Evolutionary conservation across 2,797 vertebrate species (phyloP).

Genomic region (Leptoclinus maculatus): DNA sequence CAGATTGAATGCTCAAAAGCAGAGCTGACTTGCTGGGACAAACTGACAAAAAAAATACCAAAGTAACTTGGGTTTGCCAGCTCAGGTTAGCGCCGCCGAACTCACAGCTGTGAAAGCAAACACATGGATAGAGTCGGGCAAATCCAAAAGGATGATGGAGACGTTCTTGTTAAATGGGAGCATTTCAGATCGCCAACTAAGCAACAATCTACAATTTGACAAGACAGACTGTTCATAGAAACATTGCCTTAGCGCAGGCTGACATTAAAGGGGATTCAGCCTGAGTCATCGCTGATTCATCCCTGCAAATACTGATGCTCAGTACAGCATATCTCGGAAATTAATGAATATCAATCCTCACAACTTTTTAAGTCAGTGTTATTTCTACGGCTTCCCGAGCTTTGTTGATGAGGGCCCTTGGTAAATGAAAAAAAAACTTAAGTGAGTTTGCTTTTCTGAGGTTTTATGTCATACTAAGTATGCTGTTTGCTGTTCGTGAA

Average conservation of each 20-base stretch:
- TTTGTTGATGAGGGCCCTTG: not conserved
- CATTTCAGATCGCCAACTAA: constrained; percentile 23
- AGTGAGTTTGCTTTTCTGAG: not conserved
- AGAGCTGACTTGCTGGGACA: constrained; percentile 33
- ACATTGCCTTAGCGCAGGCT: not conserved
- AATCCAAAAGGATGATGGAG: constrained; percentile 14
- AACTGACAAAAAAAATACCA: constrained; percentile 47
- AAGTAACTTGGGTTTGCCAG: constrained; percentile 27
- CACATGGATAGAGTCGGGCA: not conserved
- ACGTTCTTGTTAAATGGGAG: constrained; percentile 5
- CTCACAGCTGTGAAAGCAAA: constrained; percentile 11
- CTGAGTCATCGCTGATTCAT: not conserved
- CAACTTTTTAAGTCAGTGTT: not conserved
- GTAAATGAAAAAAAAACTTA: not conserved
- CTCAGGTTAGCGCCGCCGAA: constrained; percentile 18
- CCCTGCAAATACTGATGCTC: not conserved
- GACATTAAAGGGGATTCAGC: not conserved
- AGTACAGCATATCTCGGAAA: not conserved
- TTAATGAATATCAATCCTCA: not conserved
- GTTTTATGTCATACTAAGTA: not conserved
- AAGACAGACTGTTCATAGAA: constrained; percentile 6
- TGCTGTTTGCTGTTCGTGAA: not conserved
- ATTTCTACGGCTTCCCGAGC: too few species aligned
- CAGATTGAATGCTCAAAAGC: constrained; percentile 44
- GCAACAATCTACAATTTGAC: constrained; percentile 17